Evolutionary conservation across 2,797 vertebrate species (phyloP).

Genomic region (Smutsia gigantea): DNA sequence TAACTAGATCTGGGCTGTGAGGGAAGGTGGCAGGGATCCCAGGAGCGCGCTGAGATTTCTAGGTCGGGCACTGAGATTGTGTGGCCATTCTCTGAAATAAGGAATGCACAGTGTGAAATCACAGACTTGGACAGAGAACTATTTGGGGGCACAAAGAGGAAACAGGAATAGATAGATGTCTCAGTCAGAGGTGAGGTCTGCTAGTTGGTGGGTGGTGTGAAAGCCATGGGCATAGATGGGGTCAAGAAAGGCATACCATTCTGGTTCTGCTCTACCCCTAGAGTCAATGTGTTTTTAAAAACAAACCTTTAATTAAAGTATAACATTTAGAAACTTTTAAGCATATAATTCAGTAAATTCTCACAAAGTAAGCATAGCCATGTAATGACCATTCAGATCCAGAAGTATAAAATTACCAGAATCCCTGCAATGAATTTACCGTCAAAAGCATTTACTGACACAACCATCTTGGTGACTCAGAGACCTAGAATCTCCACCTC

Average conservation of each 20-base stretch:
- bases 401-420: not conserved
- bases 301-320: not conserved
- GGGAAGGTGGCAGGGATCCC: not conserved
- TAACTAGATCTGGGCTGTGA: not conserved
- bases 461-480: not conserved
- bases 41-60: not conserved
- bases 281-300: constrained; percentile 15
- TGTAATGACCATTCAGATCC: not conserved
- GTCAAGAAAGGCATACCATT: not conserved
- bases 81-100: not conserved
- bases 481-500: not conserved
- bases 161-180: not conserved
- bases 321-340: not conserved
- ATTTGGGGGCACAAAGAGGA: not conserved
- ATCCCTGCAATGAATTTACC: not conserved
- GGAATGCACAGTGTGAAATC: not conserved
- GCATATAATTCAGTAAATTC: not conserved
- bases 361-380: not conserved
- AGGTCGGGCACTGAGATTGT: not conserved
- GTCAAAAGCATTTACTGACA: not conserved
- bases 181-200: not conserved
- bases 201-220: not conserved
- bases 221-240: not conserved
- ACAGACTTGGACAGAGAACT: not conserved
- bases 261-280: not conserved